Evolutionary conservation across 2,797 vertebrate genomes (phyloP), one percentile per base, ranked within the genome.

Genomic region (Lates japonicus): DNA sequence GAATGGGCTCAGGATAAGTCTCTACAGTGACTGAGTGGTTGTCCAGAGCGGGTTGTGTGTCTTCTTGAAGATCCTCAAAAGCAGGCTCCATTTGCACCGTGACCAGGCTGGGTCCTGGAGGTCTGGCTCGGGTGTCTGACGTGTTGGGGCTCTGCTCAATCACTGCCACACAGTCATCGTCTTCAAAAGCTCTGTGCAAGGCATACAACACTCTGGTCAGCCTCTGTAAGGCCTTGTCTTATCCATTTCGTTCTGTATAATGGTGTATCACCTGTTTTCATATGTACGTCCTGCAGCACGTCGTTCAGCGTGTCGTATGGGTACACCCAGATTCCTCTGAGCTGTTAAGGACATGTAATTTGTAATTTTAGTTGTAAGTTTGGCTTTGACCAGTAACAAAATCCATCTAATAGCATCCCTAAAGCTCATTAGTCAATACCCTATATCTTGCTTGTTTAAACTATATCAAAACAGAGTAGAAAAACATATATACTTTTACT

Each of bases 171-270:
- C 93, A 92, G n/a, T 94, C 93, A 8, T 96, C 96, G 17, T 95
- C 94, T 83, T 96, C 95, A 87, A 96, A 97, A 20, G 95, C 96
- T 87, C 95, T 96, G 86, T 7, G 70, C 1, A 52, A 48, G 46
- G 74, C 51, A 84, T 54, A 76, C 13, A 72, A 20, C 20, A 29
- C 22, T 49, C 3, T 11, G 6, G 49, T 65, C 25, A 29, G 25
- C 25, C 25, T 29, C 25, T 58, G 3, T 13, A 5, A 25, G 4
- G 8, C 7, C 0, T 31, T 0, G 2, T 60, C 11, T 31, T 1
- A 0, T 71, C 42, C 8, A 39, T 19, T 59, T 55, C 35, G 14
- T 63, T 25, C 7, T 20, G 25, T 35, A 17, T 5, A 5, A 52
- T 5, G 7, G 17, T 3, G 48, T 14, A 76, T 67, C 74, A 96